Evolutionary conservation across 2,797 vertebrate genomes (phyloP).

Genomic region (Hypotaenidia okinawae): DNA sequence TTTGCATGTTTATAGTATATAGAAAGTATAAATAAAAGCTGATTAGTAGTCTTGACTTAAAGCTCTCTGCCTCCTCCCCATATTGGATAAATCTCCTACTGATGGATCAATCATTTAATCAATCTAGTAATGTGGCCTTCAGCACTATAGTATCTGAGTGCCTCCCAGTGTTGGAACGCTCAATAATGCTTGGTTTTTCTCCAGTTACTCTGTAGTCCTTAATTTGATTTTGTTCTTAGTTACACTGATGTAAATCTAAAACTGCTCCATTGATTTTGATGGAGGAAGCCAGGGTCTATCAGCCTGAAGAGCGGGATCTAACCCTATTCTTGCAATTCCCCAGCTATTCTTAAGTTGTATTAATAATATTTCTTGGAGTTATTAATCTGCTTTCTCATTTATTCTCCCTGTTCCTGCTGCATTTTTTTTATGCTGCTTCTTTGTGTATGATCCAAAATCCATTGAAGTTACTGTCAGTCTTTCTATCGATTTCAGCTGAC

Average conservation of each 20-base stretch:
- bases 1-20: neutral
- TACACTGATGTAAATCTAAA: constrained; percentile 43
- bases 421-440: neutral
- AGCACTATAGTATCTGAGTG: constrained; percentile 70
- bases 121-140: constrained; percentile 45
- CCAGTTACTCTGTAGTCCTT: constrained; percentile 28
- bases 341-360: neutral
- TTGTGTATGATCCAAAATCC: neutral
- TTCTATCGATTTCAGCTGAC: neutral
- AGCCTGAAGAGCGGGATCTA: neutral
- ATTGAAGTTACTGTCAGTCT: neutral
- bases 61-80: neutral
- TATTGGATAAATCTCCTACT: constrained; percentile 51
- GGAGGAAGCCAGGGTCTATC: neutral
- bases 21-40: constrained; percentile 23
- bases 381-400: constrained; percentile 1
- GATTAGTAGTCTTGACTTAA: constrained; percentile 2
- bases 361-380: constrained; percentile 23
- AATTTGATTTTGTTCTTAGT: constrained; percentile 56
- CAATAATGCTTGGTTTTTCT: constrained; percentile 53
- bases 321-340: neutral
- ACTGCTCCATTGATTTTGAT: constrained; percentile 5
- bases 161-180: constrained; percentile 69
- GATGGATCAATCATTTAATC: constrained; percentile 66
- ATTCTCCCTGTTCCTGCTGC: neutral